Conservation (phyloP, 2,113 vertebrate genomes). For the Ictalurus furcatus region DNA sequence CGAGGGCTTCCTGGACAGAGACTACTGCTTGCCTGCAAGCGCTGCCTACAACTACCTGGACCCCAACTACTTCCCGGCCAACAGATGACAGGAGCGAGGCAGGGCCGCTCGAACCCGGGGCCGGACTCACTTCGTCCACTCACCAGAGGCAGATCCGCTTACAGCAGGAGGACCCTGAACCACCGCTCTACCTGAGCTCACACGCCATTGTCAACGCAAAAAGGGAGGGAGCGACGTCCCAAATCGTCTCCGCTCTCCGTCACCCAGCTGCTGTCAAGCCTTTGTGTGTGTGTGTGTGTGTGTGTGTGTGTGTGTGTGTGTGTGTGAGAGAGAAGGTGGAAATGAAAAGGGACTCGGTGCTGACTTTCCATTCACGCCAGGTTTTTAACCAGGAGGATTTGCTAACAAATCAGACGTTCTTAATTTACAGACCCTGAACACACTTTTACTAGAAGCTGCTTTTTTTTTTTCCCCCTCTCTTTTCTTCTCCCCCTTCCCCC, state of each 20-base stretch:
- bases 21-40: constrained; percentile 96
- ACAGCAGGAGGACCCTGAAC: constrained; percentile 39
- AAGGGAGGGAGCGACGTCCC: constrained; percentile 80
- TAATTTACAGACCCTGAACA: constrained; percentile 52
- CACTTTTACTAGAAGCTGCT: constrained; percentile 81
- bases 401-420: constrained; percentile 78
- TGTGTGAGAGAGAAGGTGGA: constrained; percentile 65
- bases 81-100: constrained; percentile 92
- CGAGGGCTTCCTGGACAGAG: constrained; percentile 95
- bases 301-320: constrained; percentile 59
- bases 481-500: not conserved
- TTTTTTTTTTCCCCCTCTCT: constrained; percentile 58
- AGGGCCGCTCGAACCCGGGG: constrained; percentile 65
- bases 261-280: constrained; percentile 71
- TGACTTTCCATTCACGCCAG: constrained; percentile 68
- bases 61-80: constrained; percentile 99
- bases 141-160: constrained; percentile 66
- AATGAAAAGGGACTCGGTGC: constrained; percentile 66
- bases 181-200: constrained; percentile 70
- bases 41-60: constrained; percentile 98
- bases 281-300: constrained; percentile 62
- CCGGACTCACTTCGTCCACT: constrained; percentile 71
- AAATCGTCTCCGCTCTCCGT: constrained; percentile 48
- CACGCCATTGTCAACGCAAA: constrained; percentile 46
- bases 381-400: constrained; percentile 85